A percentile compares a stretch with the other conserved stretches of the same genome.
Conservation (phyloP, 1,140 invertebrate species). For the Lanistes nyassanus region DNA sequence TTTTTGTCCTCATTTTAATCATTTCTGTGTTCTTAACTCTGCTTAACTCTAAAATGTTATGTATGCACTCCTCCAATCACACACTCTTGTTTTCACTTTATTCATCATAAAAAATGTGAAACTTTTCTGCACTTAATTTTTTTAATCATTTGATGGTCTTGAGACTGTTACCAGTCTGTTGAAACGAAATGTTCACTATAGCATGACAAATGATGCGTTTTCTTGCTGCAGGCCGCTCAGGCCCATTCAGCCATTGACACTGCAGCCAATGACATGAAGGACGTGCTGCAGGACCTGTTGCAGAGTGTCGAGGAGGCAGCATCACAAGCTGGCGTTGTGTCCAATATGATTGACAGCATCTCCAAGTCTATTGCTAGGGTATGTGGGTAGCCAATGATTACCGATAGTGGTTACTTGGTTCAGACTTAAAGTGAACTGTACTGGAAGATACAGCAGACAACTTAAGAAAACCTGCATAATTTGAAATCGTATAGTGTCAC, state of each 20-base stretch:
- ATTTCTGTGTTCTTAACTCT: background rate
- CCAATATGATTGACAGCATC: slow-evolving; percentile 89
- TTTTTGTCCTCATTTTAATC: background rate
- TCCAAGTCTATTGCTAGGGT: slow-evolving; percentile 85
- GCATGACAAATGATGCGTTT: background rate
- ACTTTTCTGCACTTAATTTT: too few relatives aligned
- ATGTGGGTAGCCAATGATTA: background rate
- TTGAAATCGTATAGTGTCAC: too few relatives aligned
- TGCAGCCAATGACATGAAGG: slow-evolving; percentile 79
- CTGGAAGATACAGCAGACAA: background rate
- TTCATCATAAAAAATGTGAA: too few relatives aligned
- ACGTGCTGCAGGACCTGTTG: slow-evolving; percentile 84
- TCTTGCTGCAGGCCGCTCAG: slow-evolving; percentile 73
- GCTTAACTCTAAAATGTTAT: too few relatives aligned
- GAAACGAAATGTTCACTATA: too few relatives aligned
- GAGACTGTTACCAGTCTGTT: too few relatives aligned
- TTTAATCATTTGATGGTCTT: too few relatives aligned
- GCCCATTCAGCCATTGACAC: slow-evolving; percentile 88
- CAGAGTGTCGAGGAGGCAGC: slow-evolving; percentile 85
- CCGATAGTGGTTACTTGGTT: background rate
- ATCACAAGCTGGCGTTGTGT: slow-evolving; percentile 81
- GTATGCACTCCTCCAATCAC: too few relatives aligned
- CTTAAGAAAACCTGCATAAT: background rate
- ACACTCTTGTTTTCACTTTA: too few relatives aligned
- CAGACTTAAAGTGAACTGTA: background rate